Base-by-base conservation (phyloP, 1,140 invertebrate genomes). In the Bicyclus anynana region DNA sequence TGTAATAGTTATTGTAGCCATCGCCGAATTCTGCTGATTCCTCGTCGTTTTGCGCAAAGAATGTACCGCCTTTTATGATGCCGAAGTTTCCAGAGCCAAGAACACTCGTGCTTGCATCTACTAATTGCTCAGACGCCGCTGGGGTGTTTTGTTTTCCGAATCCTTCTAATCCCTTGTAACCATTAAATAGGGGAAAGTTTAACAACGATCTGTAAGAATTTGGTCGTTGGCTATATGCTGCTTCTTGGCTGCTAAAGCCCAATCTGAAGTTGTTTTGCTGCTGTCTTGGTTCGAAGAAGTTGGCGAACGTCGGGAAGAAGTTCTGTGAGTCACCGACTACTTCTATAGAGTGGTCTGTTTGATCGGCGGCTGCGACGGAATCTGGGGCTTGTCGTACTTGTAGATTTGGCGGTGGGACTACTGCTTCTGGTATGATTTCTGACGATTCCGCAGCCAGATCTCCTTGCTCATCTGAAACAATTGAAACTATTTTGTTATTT, bases 31-130 rank as follows among this genome's bases (percentile, higher is more conserved):
- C 82, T 5, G 72, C 67, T 2, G 72, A 69, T 17, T 87, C 87
- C 62, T 91, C 91, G 44, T 87, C 78, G 18, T 90, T 90, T 57
- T 91, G 90, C 10, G 85, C 89, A 51, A 95, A 96, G 81, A 96
- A 97, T 16, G 96, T 97, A 2, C 96, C 96, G 0, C 96, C 96
- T 48, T 92, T 91, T 26, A 97, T 93, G 0, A 97, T 94, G 0
- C 95, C 95, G 72, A 97, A 97, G 80, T 97, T 97, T 0, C 96
- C 96, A 0, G 95, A 96, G 1, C 95, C 95, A 14, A 97, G 80
- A 2, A 96, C 89, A 57, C 74, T 80, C 1, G 81, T 62, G 50
- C 74, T 86, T 2, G 86, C 77, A 27, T 87, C 86, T 14, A 85
- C 74, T 14, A 87, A 52, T 7, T 82, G 77, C n/a, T 87, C 84